Evolutionary conservation across 1,140 invertebrate species (phyloP), one percentile per base, ranked within the genome.

Genomic region (Papilio dardanus): DNA sequence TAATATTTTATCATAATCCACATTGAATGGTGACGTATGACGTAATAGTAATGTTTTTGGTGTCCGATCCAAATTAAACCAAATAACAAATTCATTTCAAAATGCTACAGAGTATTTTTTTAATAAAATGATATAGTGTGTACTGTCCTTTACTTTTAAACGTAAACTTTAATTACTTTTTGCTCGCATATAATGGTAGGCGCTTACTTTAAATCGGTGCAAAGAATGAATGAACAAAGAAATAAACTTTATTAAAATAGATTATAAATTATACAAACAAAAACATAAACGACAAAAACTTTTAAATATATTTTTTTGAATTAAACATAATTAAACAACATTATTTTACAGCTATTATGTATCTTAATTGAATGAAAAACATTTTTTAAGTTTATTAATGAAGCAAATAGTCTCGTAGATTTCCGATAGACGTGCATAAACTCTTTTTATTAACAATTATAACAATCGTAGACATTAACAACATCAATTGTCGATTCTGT

Each of bases 21-120:
- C 54, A 62, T 62, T 62, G 54, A 28, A 62, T 62, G 1, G 4
- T 62, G 7, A 14, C 54, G 54, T 62, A 62, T 62, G 24, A 62
- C 50, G 54, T 62, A 28, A 58, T 58, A 14, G 21, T 30, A 24
- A 62, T 28, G 30, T 12, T 62, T 62, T 62, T 62, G 54, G 54
- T 28, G 21, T 14, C 54, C 2, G 12, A 58, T 58, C 8, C 54
- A 24, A 28, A 24, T 4, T 30, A 4, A 24, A 12, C 28, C 24
- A 28, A 30, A 62, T 58, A 30, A 62, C 3, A 1, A 54, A 54
- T 24, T 12, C 21, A 8, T n/a, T 54, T 54, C 2, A 28, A 21
- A 37, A 37, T 37, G 10, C 35, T 37, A 12, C 14, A 12, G 0
- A 37, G 7, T 24, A 19, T 12, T 54, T 14, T 28, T 54, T 8